Base-by-base conservation (phyloP, 2,797 vertebrate genomes). In the Gallinago stenura region DNA sequence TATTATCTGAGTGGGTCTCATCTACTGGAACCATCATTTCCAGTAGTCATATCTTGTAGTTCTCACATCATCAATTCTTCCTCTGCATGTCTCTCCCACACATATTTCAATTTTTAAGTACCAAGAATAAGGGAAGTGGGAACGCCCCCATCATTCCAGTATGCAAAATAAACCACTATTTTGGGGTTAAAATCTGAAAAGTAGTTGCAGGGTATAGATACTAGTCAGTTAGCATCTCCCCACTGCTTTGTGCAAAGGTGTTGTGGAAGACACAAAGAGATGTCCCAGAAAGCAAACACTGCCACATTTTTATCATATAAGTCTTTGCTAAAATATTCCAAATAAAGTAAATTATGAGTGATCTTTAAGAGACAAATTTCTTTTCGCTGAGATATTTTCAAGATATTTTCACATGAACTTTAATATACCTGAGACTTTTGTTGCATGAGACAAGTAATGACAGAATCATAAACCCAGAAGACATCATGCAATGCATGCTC, bases 1-100 rank as follows among this genome's bases (percentile, higher is more conserved):
- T 92, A 94, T 83, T 92, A 92, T 96, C 71, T 93, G 76, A 92
- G 76, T 94, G 94, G 86, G 69, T 86, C 82, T 95, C 84, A 69
- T 89, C 57, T 96, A 95, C 90, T 86, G 91, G 71, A 95, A 94
- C 61, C 65, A 72, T 62, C 81, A 76, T 72, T 95, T 96, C 89
- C 91, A 89, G 93, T 53, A 94, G 50, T 37, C 54, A 13, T 11
- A 75, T 78, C 82, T 89, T 54, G 46, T 53, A 72, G 26, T 84
- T 93, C 66, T 94, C 83, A 83, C 85, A 92, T 86, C 72, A 83
- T 75, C 91, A 75, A 19, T 53, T 83, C 87, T 84, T 87, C 60
- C 53, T 83, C 71, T 91, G 50, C 57, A 9, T 39, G 15, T 62
- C 48, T 92, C 89, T 95, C 95, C 92, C 79, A 92, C 84, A 61